These are phyloP conservation scores for Limnephilus rhombicus DNA, from an alignment of 2,888 invertebrate species.

Conservation along the genomic window DNA sequence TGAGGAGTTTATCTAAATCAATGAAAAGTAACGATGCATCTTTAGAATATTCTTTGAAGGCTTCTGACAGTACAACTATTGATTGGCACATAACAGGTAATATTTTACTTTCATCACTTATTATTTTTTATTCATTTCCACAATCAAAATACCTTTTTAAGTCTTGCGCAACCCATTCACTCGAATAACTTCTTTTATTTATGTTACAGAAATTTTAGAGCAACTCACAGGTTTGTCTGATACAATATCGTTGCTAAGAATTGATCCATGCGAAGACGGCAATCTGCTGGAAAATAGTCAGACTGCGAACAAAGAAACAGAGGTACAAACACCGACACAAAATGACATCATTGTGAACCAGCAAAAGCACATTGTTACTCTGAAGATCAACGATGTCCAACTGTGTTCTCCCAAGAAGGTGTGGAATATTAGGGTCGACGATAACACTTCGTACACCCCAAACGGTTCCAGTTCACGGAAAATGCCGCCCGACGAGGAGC, in stretches of 20 bases:
- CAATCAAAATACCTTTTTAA: neutral
- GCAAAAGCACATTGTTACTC: slow-evolving; percentile 55
- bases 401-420: slow-evolving; percentile 59
- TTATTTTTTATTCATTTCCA: neutral
- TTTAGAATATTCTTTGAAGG: slow-evolving; percentile 2
- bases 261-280: slow-evolving; percentile 45
- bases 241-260: slow-evolving; percentile 60
- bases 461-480: neutral
- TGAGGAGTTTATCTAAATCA: neutral
- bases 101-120: neutral
- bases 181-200: slow-evolving; percentile 23
- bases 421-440: slow-evolving; percentile 62
- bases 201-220: slow-evolving; percentile 63
- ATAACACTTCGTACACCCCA: slow-evolving; percentile 50
- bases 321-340: neutral
- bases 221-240: slow-evolving; percentile 61
- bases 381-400: slow-evolving; percentile 56
- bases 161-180: neutral
- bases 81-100: slow-evolving; percentile 64
- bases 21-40: neutral
- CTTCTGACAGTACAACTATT: slow-evolving; percentile 35
- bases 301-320: neutral
- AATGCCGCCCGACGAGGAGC: neutral
- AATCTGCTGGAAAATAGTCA: neutral
- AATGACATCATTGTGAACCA: slow-evolving; percentile 6